These are phyloP conservation scores for Megamerina dolium DNA, from an alignment of 2,888 invertebrate genomes.

Conservation along the genomic window DNA sequence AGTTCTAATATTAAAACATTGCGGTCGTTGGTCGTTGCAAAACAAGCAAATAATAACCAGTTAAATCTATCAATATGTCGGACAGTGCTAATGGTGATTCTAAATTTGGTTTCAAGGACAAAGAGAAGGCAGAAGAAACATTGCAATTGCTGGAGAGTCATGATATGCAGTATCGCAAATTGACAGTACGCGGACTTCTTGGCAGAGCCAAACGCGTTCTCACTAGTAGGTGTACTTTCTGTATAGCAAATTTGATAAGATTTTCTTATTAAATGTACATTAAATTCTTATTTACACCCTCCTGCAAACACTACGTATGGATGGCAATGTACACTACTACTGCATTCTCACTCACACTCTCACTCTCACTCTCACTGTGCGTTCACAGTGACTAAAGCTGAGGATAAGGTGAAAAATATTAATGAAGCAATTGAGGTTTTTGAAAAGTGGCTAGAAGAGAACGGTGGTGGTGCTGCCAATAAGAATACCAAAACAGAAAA, in stretches of 20 bases:
- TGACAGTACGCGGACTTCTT: conserved; percentile 58
- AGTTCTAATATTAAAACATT: conserved; percentile 18
- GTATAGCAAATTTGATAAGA: not conserved
- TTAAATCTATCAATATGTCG: conserved; percentile 17
- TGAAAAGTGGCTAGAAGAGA: conserved; percentile 60
- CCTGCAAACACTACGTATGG: too few species aligned
- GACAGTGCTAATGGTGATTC: conserved; percentile 47
- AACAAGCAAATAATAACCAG: not conserved
- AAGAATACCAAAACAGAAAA: conserved; percentile 51
- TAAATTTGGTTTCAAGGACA: conserved; percentile 68
- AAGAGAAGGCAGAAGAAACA: conserved; percentile 63
- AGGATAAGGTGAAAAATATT: conserved; percentile 63
- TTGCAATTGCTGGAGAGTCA: conserved; percentile 58
- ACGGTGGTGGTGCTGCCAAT: conserved; percentile 45
- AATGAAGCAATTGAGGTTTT: conserved; percentile 64
- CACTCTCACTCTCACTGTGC: too few species aligned
- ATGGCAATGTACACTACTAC: too few species aligned
- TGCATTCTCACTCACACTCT: too few species aligned
- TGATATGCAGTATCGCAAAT: conserved; percentile 59
- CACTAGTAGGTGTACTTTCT: conserved; percentile 48
- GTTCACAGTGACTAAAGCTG: conserved; percentile 66
- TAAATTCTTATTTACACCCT: too few species aligned
- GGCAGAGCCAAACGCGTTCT: conserved; percentile 55
- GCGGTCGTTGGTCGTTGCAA: conserved; percentile 15
- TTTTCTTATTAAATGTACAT: conserved; percentile 1